phyloP scores from a whole-genome alignment of 2,888 invertebrate genomes.

The Calliopum simillimum region DNA sequence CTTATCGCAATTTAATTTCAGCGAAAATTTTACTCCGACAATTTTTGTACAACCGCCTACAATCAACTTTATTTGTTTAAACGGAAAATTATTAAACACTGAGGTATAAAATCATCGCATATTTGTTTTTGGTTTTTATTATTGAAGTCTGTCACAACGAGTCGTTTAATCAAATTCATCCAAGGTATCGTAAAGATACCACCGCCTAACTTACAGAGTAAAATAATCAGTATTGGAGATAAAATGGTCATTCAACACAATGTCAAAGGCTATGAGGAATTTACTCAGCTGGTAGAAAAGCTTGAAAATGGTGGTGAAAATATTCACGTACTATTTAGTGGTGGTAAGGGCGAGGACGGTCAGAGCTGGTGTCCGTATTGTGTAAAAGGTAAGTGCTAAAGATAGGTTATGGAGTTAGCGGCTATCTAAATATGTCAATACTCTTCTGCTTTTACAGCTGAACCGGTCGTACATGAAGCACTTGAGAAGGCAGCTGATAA shows the following conservation, averaged over 20 bases:
- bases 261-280: constrained; percentile 66
- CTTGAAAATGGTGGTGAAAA: constrained; percentile 59
- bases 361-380: constrained; percentile 93
- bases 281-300: constrained; percentile 63
- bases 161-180: constrained; percentile 41
- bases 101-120: no score
- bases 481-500: constrained; percentile 73
- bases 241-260: constrained; percentile 66
- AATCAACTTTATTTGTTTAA: no score
- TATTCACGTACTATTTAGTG: constrained; percentile 66
- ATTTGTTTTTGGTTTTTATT: no score
- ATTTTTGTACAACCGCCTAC: no score
- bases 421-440: constrained; percentile 8
- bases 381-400: constrained; percentile 74
- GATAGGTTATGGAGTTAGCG: constrained; percentile 22
- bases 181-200: constrained; percentile 45
- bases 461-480: constrained; percentile 79
- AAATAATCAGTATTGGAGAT: neutral
- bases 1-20: no score
- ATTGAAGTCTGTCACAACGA: constrained; percentile 45
- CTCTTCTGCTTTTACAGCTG: constrained; percentile 71
- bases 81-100: no score
- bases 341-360: constrained; percentile 70
- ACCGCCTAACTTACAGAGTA: constrained; percentile 36
- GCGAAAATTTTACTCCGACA: no score